Evolutionary conservation across 2,888 invertebrate genomes (phyloP).

Genomic region (Morinoia aosen): DNA sequence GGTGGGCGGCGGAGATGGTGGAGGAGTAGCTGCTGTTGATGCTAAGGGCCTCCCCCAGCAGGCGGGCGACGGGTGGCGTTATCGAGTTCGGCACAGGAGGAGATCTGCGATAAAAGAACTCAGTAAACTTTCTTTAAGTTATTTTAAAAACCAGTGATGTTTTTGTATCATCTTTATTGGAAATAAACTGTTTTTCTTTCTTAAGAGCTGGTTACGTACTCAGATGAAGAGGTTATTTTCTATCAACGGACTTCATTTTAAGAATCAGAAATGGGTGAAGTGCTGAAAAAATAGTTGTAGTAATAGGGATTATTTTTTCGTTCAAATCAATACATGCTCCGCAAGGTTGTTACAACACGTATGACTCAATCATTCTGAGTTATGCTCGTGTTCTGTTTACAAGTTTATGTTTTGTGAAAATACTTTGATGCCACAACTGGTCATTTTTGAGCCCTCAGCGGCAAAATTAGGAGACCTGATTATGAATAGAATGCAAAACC

Average conservation of each 20-base stretch:
- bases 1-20: conserved; percentile 87
- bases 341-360: background rate
- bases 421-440: background rate
- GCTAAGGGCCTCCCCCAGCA: conserved; percentile 88
- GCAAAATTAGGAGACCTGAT: background rate
- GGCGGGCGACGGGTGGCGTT: conserved; percentile 84
- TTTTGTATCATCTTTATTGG: too few relatives aligned
- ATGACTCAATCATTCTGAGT: background rate
- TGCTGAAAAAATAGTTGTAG: background rate
- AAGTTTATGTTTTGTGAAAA: too few relatives aligned
- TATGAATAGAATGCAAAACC: background rate
- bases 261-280: background rate
- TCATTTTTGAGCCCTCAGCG: background rate
- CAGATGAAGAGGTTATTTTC: too few relatives aligned
- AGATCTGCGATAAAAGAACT: conserved; percentile 73
- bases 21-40: conserved; percentile 98
- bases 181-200: too few relatives aligned
- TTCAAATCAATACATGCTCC: background rate
- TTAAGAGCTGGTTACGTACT: too few relatives aligned
- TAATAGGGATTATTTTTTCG: background rate
- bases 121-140: too few relatives aligned
- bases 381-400: too few relatives aligned
- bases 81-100: conserved; percentile 82
- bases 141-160: too few relatives aligned
- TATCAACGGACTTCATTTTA: background rate